phyloP scores from a whole-genome alignment of 2,113 vertebrate species.

The Capricornis sumatraensis region DNA sequence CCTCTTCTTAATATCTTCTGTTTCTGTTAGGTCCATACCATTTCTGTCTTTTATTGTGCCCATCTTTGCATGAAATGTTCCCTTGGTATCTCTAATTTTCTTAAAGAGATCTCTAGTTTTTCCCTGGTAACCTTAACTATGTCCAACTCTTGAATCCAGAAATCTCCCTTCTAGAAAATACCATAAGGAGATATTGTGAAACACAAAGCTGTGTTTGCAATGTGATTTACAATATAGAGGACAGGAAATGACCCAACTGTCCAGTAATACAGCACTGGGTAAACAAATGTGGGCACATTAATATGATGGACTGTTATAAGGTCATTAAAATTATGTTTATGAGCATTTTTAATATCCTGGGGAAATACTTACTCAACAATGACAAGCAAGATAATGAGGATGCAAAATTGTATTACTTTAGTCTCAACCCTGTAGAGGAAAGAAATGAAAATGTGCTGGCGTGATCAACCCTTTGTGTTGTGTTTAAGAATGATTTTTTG shows the following conservation, averaged over 20 bases:
- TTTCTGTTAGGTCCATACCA: no score
- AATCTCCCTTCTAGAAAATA: not conserved
- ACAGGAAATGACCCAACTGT: not conserved
- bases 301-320: not conserved
- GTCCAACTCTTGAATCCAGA: not conserved
- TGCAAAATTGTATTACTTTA: not conserved
- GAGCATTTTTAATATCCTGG: slow-evolving; percentile 1
- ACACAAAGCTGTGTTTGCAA: not conserved
- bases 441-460: not conserved
- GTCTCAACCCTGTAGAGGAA: not conserved
- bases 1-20: no score
- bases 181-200: not conserved
- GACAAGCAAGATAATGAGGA: not conserved
- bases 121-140: not conserved
- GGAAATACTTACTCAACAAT: not conserved
- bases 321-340: not conserved
- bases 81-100: no score
- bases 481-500: not conserved
- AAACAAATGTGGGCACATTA: not conserved
- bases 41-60: no score
- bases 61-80: no score
- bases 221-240: not conserved
- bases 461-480: not conserved
- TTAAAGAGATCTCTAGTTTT: no score
- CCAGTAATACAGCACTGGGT: not conserved